A percentile compares a stretch with the other conserved stretches of the same genome.
phyloP scores from a whole-genome alignment of 2,888 invertebrate species.

The Cerastis rubricosa region DNA sequence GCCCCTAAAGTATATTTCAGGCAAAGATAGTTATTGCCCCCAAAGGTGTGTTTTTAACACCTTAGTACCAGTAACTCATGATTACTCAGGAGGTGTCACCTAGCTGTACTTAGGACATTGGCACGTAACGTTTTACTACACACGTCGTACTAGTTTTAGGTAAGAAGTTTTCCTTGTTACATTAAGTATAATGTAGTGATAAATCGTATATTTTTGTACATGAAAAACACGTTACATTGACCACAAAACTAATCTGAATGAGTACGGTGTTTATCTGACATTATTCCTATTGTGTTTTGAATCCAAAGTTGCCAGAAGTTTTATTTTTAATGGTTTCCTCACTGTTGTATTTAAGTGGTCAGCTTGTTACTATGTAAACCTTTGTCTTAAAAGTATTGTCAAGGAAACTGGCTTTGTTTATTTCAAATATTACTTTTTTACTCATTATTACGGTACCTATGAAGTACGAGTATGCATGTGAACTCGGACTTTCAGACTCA shows the following conservation, averaged over 20 bases:
- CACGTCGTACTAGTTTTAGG: constrained; percentile 24
- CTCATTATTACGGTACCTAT: neutral
- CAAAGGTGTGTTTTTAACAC: constrained; percentile 31
- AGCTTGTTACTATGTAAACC: neutral
- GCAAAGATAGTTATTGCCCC: neutral
- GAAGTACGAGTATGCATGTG: neutral
- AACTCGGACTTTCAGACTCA: neutral
- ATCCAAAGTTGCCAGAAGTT: neutral
- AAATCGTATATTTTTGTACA: constrained; percentile 29
- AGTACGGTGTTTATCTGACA: neutral
- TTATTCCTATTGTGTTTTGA: neutral
- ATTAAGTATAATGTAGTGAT: constrained; percentile 21
- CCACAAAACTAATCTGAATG: constrained; percentile 9
- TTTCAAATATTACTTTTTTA: neutral
- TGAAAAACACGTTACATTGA: constrained; percentile 24
- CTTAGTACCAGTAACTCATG: constrained; percentile 55
- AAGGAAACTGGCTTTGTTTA: neutral
- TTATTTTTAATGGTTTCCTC: neutral
- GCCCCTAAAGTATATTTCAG: neutral
- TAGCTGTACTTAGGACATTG: constrained; percentile 2
- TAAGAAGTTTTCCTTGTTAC: constrained; percentile 43
- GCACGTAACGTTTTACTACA: constrained; percentile 24
- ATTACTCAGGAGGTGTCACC: constrained; percentile 40
- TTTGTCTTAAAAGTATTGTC: neutral
- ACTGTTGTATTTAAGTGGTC: neutral